Evolutionary conservation across 2,888 invertebrate genomes (phyloP).

Genomic region (Toxonevra muliebris): DNA sequence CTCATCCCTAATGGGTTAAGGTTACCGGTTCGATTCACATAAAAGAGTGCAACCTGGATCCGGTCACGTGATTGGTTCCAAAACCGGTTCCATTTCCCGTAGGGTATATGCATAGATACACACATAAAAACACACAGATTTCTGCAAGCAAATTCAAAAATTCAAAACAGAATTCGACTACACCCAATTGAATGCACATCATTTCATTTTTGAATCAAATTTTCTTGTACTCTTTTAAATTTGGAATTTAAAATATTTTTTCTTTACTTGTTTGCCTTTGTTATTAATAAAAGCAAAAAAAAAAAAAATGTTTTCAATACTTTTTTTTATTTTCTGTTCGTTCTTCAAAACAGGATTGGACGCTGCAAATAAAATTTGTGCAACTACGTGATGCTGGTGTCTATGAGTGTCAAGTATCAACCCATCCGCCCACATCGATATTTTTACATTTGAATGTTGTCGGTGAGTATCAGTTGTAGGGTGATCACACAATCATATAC

Average conservation of each 20-base stretch:
- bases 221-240: too few species aligned
- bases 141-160: too few species aligned
- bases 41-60: too few species aligned
- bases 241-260: not conserved
- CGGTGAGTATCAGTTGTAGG: conserved; percentile 72
- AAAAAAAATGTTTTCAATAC: not conserved
- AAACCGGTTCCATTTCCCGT: too few species aligned
- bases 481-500: conserved; percentile 18
- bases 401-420: conserved; percentile 91
- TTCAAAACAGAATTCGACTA: too few species aligned
- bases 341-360: conserved; percentile 78
- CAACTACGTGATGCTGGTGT: conserved; percentile 85
- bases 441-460: conserved; percentile 86
- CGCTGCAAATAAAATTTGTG: conserved; percentile 88
- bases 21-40: too few species aligned
- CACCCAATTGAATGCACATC: conserved; percentile 6
- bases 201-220: not conserved
- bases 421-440: conserved; percentile 90
- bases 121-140: too few species aligned
- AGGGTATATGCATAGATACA: too few species aligned
- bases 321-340: not conserved
- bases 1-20: too few species aligned
- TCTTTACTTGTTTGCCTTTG: not conserved
- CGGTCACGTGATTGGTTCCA: too few species aligned
- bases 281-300: not conserved